These are phyloP conservation scores for Mycalesis mineus DNA, from an alignment of 2,888 invertebrate genomes.

Conservation along the genomic window DNA sequence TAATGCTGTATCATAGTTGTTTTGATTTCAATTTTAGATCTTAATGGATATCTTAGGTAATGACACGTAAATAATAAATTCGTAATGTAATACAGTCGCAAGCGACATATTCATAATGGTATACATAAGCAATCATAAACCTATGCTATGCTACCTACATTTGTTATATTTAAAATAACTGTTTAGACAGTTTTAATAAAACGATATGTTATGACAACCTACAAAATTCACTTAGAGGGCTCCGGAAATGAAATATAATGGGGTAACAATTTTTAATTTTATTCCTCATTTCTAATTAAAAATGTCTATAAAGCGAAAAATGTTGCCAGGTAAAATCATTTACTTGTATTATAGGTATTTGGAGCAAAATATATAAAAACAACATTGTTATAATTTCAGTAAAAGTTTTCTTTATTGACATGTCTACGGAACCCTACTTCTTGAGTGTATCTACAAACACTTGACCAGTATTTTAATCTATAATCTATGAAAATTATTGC, in stretches of 20 bases:
- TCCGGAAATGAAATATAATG: too few relatives aligned
- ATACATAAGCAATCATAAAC: conserved; percentile 2
- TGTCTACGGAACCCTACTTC: neutral
- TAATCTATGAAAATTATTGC: neutral
- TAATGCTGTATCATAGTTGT: neutral
- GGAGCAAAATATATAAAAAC: too few relatives aligned
- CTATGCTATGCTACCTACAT: conserved; percentile 20
- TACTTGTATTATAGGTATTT: too few relatives aligned
- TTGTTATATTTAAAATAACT: conserved; percentile 8
- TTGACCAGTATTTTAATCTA: neutral
- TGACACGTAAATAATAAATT: conserved; percentile 9
- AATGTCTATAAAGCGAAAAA: too few relatives aligned
- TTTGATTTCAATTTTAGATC: neutral
- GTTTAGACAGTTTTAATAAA: neutral
- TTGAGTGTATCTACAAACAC: neutral
- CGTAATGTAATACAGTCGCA: conserved; percentile 5
- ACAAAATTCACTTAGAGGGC: too few relatives aligned
- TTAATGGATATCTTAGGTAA: conserved; percentile 3
- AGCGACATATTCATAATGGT: neutral
- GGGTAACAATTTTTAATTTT: too few relatives aligned
- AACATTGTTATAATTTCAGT: too few relatives aligned
- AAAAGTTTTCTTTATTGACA: neutral
- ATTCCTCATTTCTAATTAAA: too few relatives aligned
- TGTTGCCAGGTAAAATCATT: too few relatives aligned
- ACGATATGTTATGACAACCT: neutral